Conservation (phyloP, 2,888 invertebrate species). For the Rhogogaster chlorosoma region DNA sequence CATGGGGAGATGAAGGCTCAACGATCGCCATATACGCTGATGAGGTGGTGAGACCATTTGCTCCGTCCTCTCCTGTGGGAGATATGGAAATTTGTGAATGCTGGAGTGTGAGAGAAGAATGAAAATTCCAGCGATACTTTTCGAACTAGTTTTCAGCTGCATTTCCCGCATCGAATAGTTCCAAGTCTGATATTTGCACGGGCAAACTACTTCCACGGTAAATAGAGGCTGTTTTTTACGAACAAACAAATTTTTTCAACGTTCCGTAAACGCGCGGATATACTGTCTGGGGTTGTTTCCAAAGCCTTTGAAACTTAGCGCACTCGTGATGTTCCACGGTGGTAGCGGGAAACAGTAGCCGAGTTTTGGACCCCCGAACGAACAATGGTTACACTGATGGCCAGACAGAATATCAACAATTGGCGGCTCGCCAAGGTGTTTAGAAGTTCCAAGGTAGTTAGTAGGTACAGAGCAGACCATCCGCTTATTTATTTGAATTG, state of each 20-base stretch:
- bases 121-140: background rate
- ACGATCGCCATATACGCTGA: slow-evolving; percentile 1
- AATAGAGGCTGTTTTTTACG: background rate
- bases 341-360: background rate
- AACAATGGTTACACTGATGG: slow-evolving; percentile 21
- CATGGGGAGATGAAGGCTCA: background rate
- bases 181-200: background rate
- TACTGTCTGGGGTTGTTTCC: background rate
- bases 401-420: slow-evolving; percentile 59
- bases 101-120: background rate
- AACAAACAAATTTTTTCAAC: slow-evolving; percentile 19
- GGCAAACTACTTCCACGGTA: background rate
- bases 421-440: slow-evolving; percentile 72
- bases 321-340: background rate
- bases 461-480: slow-evolving; percentile 53
- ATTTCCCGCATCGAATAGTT: background rate
- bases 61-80: background rate
- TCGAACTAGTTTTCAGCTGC: background rate
- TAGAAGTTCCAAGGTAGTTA: slow-evolving; percentile 67
- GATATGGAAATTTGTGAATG: background rate
- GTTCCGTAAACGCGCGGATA: background rate
- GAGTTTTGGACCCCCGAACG: slow-evolving; percentile 13
- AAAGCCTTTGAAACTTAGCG: slow-evolving; percentile 31
- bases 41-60: background rate
- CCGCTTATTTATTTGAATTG: slow-evolving; percentile 72